phyloP scores from a whole-genome alignment of 2,888 invertebrate genomes.

The Metellina segmentata region DNA sequence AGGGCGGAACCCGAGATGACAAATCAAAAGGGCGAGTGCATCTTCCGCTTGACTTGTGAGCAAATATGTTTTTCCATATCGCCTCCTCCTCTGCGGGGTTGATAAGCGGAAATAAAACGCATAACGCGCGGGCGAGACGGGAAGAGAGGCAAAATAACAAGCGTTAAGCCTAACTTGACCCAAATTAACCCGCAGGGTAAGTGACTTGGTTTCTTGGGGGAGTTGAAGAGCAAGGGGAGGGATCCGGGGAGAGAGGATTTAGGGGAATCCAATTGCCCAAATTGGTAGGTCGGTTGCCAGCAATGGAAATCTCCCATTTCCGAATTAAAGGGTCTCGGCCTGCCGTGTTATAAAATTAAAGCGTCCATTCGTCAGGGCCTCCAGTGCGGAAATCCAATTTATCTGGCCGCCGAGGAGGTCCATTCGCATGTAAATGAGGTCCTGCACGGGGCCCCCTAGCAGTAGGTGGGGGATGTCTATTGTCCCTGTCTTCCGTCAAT shows the following conservation, averaged over 20 bases:
- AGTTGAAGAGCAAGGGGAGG: neutral
- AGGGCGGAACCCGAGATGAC: conserved; percentile 20
- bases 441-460: conserved; percentile 19
- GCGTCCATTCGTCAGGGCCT: conserved; percentile 73
- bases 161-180: conserved; percentile 77
- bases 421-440: conserved; percentile 76
- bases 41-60: conserved; percentile 48
- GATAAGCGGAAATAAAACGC: conserved; percentile 47
- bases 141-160: conserved; percentile 53
- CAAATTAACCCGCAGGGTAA: conserved; percentile 75
- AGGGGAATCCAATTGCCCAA: conserved; percentile 76
- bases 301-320: conserved; percentile 76
- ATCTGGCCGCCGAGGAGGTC: conserved; percentile 70
- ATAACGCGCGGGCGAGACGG: conserved; percentile 17
- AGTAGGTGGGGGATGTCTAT: conserved; percentile 67
- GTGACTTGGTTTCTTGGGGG: conserved; percentile 72
- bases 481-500: conserved; percentile 75
- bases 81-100: neutral
- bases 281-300: conserved; percentile 75
- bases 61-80: conserved; percentile 68
- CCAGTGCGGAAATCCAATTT: conserved; percentile 76
- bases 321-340: conserved; percentile 75
- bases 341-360: conserved; percentile 77
- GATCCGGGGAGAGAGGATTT: conserved; percentile 24
- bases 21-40: conserved; percentile 26